phyloP scores from a whole-genome alignment of 1,140 invertebrate genomes.

The Marisa cornuarietis region DNA sequence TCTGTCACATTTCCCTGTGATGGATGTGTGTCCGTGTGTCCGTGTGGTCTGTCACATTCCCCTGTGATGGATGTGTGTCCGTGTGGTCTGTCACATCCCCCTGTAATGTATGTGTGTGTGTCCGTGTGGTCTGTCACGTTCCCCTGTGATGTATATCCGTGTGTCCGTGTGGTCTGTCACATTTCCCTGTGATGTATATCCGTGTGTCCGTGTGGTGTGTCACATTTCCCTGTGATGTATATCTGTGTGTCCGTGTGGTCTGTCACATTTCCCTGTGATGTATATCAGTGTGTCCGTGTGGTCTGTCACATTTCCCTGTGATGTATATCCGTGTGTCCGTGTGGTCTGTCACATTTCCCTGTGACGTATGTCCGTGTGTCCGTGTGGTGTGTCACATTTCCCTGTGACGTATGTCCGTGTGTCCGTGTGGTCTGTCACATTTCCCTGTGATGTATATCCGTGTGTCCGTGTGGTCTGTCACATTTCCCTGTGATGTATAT shows the following conservation, averaged over 20 bases:
- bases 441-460: constrained; percentile 3
- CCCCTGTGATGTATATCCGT: not conserved
- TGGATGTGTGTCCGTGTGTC: too few relatives aligned
- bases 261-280: not conserved
- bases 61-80: too few relatives aligned
- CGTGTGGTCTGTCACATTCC: too few relatives aligned
- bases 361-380: constrained; percentile 1
- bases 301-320: too few relatives aligned
- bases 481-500: not conserved
- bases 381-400: not conserved
- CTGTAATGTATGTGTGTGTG: too few relatives aligned
- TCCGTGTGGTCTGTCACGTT: too few relatives aligned
- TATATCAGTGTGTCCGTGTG: not conserved
- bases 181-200: not conserved
- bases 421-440: not conserved
- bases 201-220: not conserved
- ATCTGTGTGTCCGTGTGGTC: not conserved
- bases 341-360: too few relatives aligned
- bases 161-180: not conserved
- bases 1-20: too few relatives aligned
- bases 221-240: not conserved
- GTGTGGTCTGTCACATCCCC: too few relatives aligned
- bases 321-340: not conserved
- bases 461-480: not conserved
- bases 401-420: not conserved